A percentile compares a stretch with the other conserved stretches of the same genome.
phyloP scores from a whole-genome alignment of 2,888 invertebrate genomes.

The Argyresthia albistria region DNA sequence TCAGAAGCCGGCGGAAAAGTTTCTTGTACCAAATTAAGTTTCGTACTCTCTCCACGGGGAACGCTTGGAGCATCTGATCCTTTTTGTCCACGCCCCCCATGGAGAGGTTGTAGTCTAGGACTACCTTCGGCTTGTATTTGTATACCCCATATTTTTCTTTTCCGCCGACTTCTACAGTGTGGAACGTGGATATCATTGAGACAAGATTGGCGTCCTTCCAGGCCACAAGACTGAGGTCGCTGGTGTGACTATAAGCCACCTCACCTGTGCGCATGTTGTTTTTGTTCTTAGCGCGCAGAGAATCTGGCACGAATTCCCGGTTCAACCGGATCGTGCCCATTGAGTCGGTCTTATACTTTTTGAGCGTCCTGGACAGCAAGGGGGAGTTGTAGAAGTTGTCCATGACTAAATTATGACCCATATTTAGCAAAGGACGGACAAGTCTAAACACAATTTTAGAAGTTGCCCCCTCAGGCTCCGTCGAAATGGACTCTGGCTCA shows the following conservation, averaged over 20 bases:
- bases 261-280: not conserved
- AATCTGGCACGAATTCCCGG: conserved; percentile 14
- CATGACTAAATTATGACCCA: conserved; percentile 13
- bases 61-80: conserved; percentile 16
- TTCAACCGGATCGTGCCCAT: too few species aligned
- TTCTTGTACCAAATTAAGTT: conserved; percentile 18
- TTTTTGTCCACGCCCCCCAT: conserved; percentile 13
- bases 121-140: conserved; percentile 6
- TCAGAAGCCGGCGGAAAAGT: conserved; percentile 13
- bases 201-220: conserved; percentile 9
- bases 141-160: conserved; percentile 1
- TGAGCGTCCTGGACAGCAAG: conserved; percentile 13
- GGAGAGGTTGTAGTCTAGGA: conserved; percentile 11
- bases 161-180: conserved; percentile 1
- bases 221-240: conserved; percentile 20
- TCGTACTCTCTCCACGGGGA: conserved; percentile 16
- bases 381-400: conserved; percentile 16
- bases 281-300: not conserved
- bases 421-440: conserved; percentile 9
- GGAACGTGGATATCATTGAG: conserved; percentile 4
- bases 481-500: too few species aligned
- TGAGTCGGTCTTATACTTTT: conserved; percentile 16
- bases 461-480: conserved; percentile 7
- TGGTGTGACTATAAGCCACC: conserved; percentile 9
- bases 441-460: conserved; percentile 3